These are phyloP conservation scores for Ophiodon elongatus DNA, from an alignment of 2,113 vertebrate genomes.

Conservation along the genomic window DNA sequence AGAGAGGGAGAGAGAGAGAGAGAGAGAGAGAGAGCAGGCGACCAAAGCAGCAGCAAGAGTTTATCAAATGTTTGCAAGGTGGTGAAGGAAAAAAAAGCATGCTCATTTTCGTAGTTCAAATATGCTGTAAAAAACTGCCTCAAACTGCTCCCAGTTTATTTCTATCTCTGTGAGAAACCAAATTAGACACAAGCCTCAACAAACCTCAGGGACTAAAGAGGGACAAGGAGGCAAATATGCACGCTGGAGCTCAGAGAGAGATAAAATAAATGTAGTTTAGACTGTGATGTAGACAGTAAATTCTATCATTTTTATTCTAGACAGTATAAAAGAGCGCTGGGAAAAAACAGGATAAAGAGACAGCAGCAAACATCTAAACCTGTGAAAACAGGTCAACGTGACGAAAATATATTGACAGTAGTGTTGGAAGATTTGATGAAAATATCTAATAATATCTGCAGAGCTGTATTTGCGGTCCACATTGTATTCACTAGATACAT, in stretches of 20 bases:
- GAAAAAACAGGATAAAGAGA: slow-evolving; percentile 3
- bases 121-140: slow-evolving; percentile 70
- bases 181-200: slow-evolving; percentile 69
- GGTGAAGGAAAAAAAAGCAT: slow-evolving; percentile 43
- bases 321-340: neutral
- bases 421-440: neutral
- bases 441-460: neutral
- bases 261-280: slow-evolving; percentile 24
- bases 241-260: slow-evolving; percentile 8
- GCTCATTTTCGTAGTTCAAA: slow-evolving; percentile 65
- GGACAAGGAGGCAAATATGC: slow-evolving; percentile 55
- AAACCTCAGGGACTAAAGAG: slow-evolving; percentile 66
- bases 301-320: slow-evolving; percentile 5
- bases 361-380: neutral
- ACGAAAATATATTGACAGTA: neutral
- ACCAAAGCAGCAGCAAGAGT: slow-evolving; percentile 38
- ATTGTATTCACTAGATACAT: neutral
- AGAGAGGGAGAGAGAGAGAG: slow-evolving; percentile 11
- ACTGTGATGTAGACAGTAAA: slow-evolving; percentile 12
- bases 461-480: neutral
- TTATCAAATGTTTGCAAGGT: slow-evolving; percentile 70
- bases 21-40: slow-evolving; percentile 4
- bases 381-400: neutral
- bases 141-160: slow-evolving; percentile 75
- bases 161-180: slow-evolving; percentile 69